Evolutionary conservation across 2,888 invertebrate species (phyloP).

Genomic region (Ochropleura leucogaster): DNA sequence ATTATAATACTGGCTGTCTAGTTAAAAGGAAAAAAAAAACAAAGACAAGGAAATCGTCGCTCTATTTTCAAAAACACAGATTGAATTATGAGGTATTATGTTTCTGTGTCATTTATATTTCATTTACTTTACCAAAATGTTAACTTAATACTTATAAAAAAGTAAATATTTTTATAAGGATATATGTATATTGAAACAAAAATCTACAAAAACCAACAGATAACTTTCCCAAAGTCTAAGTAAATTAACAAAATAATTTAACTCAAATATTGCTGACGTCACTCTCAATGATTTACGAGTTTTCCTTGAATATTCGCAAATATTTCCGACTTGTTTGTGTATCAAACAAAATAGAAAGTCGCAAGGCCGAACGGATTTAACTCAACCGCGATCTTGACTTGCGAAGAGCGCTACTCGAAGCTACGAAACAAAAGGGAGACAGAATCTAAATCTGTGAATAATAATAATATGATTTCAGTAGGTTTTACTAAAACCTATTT

Average conservation of each 20-base stretch:
- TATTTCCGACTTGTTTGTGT: slow-evolving; percentile 44
- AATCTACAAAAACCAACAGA: not conserved
- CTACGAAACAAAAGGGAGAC: slow-evolving; percentile 40
- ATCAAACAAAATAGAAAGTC: slow-evolving; percentile 69
- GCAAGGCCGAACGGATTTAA: slow-evolving; percentile 65
- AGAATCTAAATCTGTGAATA: not conserved
- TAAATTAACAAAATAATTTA: slow-evolving; percentile 15
- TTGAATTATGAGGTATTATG: not conserved
- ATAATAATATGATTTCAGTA: not conserved
- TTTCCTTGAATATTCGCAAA: slow-evolving; percentile 43
- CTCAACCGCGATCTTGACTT: slow-evolving; percentile 65
- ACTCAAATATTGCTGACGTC: slow-evolving; percentile 2
- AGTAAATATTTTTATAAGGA: slow-evolving; percentile 1
- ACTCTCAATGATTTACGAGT: slow-evolving; percentile 16
- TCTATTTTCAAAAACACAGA: slow-evolving; percentile 34
- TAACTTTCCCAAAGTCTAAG: slow-evolving; percentile 9
- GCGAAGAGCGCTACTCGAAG: slow-evolving; percentile 31
- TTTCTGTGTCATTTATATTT: slow-evolving; percentile 6
- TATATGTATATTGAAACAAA: slow-evolving; percentile 1
- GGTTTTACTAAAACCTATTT: too few relatives aligned
- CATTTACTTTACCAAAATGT: slow-evolving; percentile 6
- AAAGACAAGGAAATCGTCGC: not conserved
- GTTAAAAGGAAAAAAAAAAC: slow-evolving; percentile 15
- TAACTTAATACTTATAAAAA: not conserved
- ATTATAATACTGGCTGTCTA: slow-evolving; percentile 9